Evolutionary conservation across 2,113 vertebrate species (phyloP), one percentile per base, ranked within the genome.

Genomic region (Mormyrus lacerda): DNA sequence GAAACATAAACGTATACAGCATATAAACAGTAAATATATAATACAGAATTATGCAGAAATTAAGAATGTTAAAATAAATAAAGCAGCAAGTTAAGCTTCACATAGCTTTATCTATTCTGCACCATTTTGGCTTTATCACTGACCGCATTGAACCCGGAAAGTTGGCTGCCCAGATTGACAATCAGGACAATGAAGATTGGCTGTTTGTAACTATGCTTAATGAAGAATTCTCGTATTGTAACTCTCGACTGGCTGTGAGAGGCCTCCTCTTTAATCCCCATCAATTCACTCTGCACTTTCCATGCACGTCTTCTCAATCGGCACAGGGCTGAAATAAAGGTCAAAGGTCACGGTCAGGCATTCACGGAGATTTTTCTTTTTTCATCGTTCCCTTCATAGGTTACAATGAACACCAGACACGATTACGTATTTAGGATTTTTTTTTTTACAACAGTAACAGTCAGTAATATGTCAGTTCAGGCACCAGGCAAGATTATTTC

Each of bases 61-160:
- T 45, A 45, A 35, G 42, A 42, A 82, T 24, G 6, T 47, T 17
- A 39, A 83, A n/a, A 83, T 45, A 83, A 24, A 83, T 35, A 45
- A 83, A 10, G 9, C 39, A 84, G 19, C 3, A 45, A 24, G 10
- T 4, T 69, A 4, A 31, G n/a, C 3, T 69, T 42, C 69, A 17
- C 17, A 11, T 45, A 3, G 79, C 39, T 24, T 84, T 84, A 24
- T 84, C n/a, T 21, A 47, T 84, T 47, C 39, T 39, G 7, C 27
- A 19, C 45, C 31, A 27, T 79, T 50, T 11, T 47, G 47, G 13
- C 35, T 31, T n/a, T 1, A 87, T 83, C n/a, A 93, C 93, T 85
- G 79, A 94, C 95, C 82, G 94, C 95, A 24, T 90, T 96, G 88
- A 96, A 95, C 69, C 93, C 95, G 1, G 94, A 95, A 21, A 96